phyloP scores from a whole-genome alignment of 2,113 vertebrate species.

The Muntiacus muntjak region DNA sequence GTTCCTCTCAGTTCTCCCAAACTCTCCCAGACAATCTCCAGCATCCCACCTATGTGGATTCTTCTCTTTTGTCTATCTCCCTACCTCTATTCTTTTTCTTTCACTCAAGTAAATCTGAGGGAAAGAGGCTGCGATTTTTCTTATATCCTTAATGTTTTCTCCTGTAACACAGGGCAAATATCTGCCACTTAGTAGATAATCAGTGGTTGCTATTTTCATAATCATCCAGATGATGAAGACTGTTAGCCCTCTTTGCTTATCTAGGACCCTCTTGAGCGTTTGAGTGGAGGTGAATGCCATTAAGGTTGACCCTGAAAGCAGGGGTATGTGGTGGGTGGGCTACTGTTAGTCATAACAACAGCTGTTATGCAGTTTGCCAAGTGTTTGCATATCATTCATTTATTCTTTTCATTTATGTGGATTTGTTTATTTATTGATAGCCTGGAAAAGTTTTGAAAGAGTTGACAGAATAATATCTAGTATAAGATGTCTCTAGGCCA shows the following conservation, averaged over 20 bases:
- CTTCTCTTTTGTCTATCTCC: not conserved
- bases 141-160: not conserved
- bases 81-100: not conserved
- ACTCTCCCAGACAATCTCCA: not conserved
- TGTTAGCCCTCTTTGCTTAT: not conserved
- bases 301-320: not conserved
- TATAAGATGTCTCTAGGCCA: not conserved
- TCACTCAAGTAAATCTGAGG: not conserved
- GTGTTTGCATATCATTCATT: not conserved
- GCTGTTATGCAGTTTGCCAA: not conserved
- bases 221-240: not conserved
- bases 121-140: not conserved
- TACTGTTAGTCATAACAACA: not conserved
- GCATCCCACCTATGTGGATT: not conserved
- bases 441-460: not conserved
- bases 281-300: not conserved
- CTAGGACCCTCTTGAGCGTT: not conserved
- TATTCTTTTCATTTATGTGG: not conserved
- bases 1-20: not conserved
- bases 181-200: not conserved
- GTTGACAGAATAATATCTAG: not conserved
- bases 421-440: not conserved
- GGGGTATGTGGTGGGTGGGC: not conserved
- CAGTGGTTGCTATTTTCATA: not conserved
- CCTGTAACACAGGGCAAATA: not conserved